Base-by-base conservation (phyloP, 2,797 vertebrate species). In the Cuniculus paca region DNA sequence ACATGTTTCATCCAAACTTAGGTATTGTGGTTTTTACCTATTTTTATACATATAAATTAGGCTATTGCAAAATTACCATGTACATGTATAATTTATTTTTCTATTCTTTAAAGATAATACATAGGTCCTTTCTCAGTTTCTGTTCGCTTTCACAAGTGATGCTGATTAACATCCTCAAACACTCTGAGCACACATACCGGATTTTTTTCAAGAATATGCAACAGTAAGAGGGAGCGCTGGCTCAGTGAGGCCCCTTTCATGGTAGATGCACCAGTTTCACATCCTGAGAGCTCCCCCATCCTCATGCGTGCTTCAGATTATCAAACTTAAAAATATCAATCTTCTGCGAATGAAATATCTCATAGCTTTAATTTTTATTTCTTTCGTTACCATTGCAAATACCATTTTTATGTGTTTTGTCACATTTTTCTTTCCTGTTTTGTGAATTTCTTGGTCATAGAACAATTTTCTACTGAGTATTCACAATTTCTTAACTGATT, bases 121-220 rank as follows among this genome's bases (percentile, higher is more conserved):
- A 12, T 12, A 68, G 31, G 6, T 34, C 58, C 52, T 56, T 89
- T 36, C 56, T 31, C 17, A 77, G 16, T 72, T 92, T 86, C 17
- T 63, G 89, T 90, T 70, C 90, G 48, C 19, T 92, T 86, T 82
- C 26, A 68, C 26, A 92, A 92, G 17, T 24, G 61, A 10, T 42
- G 34, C n/a, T 79, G 68, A 16, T 86, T 60, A 75, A 50, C 17
- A 31, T 54, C 8, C 22, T 79, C 75, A 20, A 20, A 17, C 5
- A 1, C 50, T 61, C 14, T 74, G 45, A 74, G n/a, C n/a, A 91
- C 5, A 79, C 50, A 12, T 2, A 42, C 34, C 36, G 28, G 24
- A 45, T 75, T 84, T 96, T 88, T 88, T 89, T 68, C 39, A 61
- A 54, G 28, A 36, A 61, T 58, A 1, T 54, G 5, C 60, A 88